phyloP scores from a whole-genome alignment of 2,888 invertebrate genomes.

The Norana najaformis region DNA sequence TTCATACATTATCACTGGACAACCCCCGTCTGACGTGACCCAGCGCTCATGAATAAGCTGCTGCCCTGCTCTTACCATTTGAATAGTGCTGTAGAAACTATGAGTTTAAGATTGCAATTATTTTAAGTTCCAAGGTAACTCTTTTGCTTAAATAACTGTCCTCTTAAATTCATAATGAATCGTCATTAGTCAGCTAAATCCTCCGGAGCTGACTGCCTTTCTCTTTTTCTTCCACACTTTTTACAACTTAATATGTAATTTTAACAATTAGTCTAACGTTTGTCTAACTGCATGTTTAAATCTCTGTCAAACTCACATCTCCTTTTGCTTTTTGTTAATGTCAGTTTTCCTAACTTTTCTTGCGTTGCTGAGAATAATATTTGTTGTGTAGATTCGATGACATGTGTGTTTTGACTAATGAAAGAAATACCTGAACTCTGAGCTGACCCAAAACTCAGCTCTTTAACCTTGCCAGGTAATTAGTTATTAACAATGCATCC shows the following conservation, averaged over 20 bases:
- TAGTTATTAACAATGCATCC: background rate
- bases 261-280: background rate
- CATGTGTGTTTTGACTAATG: background rate
- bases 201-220: background rate
- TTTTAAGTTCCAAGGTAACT: too few species aligned
- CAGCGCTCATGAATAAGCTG: too few species aligned
- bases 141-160: too few species aligned
- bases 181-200: background rate
- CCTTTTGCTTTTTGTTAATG: background rate
- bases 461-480: conserved; percentile 5
- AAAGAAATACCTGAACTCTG: background rate
- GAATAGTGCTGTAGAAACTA: too few species aligned
- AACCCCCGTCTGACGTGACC: too few species aligned
- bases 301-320: background rate
- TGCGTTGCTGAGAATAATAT: background rate
- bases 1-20: too few species aligned
- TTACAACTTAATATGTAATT: background rate
- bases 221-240: background rate
- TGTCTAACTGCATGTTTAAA: background rate
- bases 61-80: too few species aligned
- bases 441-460: conserved; percentile 5
- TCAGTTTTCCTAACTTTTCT: background rate
- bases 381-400: background rate
- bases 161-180: too few species aligned
- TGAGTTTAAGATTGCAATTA: too few species aligned